Evolutionary conservation across 1,140 invertebrate genomes (phyloP).

Genomic region (Apis florea): DNA sequence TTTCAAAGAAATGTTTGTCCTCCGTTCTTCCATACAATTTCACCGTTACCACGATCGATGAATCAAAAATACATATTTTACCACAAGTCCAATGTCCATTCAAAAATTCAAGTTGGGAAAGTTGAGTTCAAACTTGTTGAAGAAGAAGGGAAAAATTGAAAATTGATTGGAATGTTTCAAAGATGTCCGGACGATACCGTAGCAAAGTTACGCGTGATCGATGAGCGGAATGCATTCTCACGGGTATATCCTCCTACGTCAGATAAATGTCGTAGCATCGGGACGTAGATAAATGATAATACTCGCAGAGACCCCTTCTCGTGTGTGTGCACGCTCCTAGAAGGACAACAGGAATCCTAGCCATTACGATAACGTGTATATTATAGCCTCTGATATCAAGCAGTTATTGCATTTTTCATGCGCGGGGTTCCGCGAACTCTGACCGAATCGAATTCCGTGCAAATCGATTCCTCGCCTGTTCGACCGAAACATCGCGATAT

Average conservation of each 20-base stretch:
- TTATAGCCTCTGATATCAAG: conserved; percentile 14
- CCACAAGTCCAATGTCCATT: too few relatives aligned
- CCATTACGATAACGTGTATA: conserved; percentile 40
- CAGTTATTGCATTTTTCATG: not conserved
- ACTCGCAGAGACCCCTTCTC: conserved; percentile 43
- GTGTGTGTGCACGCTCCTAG: conserved; percentile 8
- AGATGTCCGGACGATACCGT: not conserved
- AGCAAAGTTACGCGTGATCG: conserved; percentile 28
- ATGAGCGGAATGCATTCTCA: conserved; percentile 50
- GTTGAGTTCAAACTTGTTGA: too few relatives aligned
- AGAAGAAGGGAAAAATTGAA: too few relatives aligned
- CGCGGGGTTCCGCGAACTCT: not conserved
- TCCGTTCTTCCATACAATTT: too few relatives aligned
- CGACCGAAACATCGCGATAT: too few relatives aligned
- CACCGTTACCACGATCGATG: too few relatives aligned
- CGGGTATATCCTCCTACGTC: conserved; percentile 41
- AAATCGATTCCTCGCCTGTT: not conserved
- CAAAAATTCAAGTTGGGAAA: too few relatives aligned
- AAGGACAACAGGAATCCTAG: conserved; percentile 47
- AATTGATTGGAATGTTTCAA: not conserved
- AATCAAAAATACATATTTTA: too few relatives aligned
- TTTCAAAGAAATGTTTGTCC: too few relatives aligned
- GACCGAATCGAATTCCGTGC: not conserved
- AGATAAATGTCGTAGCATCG: conserved; percentile 44
- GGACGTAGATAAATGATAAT: conserved; percentile 46